A percentile compares a stretch with the other conserved stretches of the same genome.
phyloP scores from a whole-genome alignment of 2,888 invertebrate genomes.

The Parnassius apollo region DNA sequence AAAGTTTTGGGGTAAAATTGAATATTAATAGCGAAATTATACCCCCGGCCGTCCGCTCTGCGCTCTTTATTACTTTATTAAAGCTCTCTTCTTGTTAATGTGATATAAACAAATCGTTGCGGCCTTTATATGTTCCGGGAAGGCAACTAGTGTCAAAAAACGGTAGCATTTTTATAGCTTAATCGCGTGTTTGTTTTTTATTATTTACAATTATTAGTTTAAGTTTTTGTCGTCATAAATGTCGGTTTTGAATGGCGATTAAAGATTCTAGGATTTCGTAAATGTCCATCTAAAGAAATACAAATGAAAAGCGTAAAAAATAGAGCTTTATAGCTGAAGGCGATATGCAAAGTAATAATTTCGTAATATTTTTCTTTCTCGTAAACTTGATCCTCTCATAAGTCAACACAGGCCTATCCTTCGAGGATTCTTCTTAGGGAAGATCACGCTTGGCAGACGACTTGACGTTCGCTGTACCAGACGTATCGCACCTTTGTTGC shows the following conservation, averaged over 20 bases:
- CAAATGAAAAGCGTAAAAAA: background rate
- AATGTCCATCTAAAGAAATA: background rate
- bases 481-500: too few relatives aligned
- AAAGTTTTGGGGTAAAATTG: slow-evolving; percentile 73
- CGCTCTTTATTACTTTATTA: slow-evolving; percentile 78
- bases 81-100: slow-evolving; percentile 67
- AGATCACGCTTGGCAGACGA: too few relatives aligned
- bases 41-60: slow-evolving; percentile 54
- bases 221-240: slow-evolving; percentile 42
- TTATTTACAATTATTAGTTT: slow-evolving; percentile 54
- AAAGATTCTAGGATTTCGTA: slow-evolving; percentile 7
- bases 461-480: too few relatives aligned
- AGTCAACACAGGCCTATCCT: too few relatives aligned
- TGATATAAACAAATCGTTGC: slow-evolving; percentile 73
- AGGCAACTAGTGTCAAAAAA: slow-evolving; percentile 73
- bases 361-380: too few relatives aligned
- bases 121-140: slow-evolving; percentile 67
- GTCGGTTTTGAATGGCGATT: slow-evolving; percentile 28
- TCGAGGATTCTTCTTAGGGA: too few relatives aligned
- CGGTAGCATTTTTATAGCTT: slow-evolving; percentile 77
- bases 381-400: too few relatives aligned
- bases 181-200: slow-evolving; percentile 63
- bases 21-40: slow-evolving; percentile 81
- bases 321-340: too few relatives aligned
- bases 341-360: too few relatives aligned